Conservation (phyloP, 1,140 invertebrate genomes). For the Oryctes rhinoceros region DNA sequence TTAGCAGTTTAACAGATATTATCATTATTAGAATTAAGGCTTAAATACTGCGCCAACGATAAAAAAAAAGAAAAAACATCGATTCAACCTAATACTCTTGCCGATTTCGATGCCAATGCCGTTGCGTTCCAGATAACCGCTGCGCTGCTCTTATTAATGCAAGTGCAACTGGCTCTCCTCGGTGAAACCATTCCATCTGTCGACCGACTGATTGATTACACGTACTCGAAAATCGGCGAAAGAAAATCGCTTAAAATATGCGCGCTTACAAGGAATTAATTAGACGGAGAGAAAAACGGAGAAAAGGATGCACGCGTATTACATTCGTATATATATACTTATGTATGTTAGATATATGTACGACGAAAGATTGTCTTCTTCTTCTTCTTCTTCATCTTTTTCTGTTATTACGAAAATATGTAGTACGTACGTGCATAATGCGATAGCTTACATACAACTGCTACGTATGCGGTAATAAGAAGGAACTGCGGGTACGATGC, state of each 20-base stretch:
- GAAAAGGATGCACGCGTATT: no score
- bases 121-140: background rate
- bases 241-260: conserved; percentile 8
- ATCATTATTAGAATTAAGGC: no score
- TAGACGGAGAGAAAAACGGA: background rate
- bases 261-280: background rate
- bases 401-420: conserved; percentile 2
- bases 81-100: no score
- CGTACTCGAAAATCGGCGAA: conserved; percentile 3
- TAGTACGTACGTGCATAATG: background rate
- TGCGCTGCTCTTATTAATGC: background rate
- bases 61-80: no score
- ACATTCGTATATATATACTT: no score
- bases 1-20: no score
- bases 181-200: conserved; percentile 21
- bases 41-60: no score
- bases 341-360: no score
- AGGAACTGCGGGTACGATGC: background rate
- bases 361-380: background rate
- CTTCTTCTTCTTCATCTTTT: background rate
- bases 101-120: background rate
- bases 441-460: background rate
- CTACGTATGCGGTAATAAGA: background rate
- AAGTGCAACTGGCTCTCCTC: background rate
- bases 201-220: conserved; percentile 12